phyloP scores from a whole-genome alignment of 2,113 vertebrate genomes.

The Myiopsitta monachus region DNA sequence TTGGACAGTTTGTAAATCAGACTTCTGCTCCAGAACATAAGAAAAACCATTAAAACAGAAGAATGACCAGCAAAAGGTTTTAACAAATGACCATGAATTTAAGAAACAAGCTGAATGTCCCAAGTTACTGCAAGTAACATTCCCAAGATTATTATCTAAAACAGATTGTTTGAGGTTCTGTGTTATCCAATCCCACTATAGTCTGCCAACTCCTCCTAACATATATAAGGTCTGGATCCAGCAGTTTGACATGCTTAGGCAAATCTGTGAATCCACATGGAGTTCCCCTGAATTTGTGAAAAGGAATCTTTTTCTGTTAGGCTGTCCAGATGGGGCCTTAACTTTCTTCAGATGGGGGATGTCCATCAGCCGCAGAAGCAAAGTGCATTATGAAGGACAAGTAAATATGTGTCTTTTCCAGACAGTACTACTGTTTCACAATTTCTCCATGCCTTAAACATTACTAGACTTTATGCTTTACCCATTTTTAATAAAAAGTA shows the following conservation, averaged over 20 bases:
- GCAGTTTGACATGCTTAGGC: slow-evolving; percentile 19
- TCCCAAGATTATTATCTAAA: slow-evolving; percentile 38
- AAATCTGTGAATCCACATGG: slow-evolving; percentile 10
- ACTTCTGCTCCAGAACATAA: not conserved
- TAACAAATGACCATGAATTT: not conserved
- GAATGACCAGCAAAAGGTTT: not conserved
- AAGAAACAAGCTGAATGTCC: not conserved
- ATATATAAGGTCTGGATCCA: slow-evolving; percentile 19
- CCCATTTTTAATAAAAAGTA: not conserved
- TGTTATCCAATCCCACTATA: slow-evolving; percentile 9
- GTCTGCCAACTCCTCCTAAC: slow-evolving; percentile 27
- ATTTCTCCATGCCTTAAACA: not conserved
- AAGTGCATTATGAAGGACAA: not conserved
- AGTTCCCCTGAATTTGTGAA: slow-evolving; percentile 11
- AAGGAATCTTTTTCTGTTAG: not conserved
- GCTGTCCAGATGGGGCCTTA: not conserved
- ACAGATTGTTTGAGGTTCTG: slow-evolving; percentile 14
- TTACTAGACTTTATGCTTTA: not conserved
- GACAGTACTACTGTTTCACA: not conserved
- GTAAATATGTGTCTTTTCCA: not conserved
- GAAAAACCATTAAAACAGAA: not conserved
- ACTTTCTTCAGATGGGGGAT: not conserved
- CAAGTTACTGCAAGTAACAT: slow-evolving; percentile 24
- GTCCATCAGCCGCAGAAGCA: not conserved
- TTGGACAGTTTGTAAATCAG: not conserved